phyloP scores from a whole-genome alignment of 2,797 vertebrate species.

The Notamacropus eugenii region DNA sequence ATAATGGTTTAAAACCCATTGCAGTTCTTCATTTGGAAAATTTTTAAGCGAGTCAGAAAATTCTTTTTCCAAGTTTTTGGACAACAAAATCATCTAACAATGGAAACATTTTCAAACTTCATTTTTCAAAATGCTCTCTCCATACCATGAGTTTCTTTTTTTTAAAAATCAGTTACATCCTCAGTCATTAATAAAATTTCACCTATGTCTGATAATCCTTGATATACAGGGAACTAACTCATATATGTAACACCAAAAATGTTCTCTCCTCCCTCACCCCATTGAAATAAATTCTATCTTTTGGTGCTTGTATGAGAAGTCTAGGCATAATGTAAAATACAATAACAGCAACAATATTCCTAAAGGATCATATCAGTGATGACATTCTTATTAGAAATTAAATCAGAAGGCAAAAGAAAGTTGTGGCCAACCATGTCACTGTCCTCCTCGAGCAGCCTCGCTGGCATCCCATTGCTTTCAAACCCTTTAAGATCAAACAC shows the following conservation, averaged over 20 bases:
- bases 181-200: background rate
- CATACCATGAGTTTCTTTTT: background rate
- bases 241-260: background rate
- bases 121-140: background rate
- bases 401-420: background rate
- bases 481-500: background rate
- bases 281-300: background rate
- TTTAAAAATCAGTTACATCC: background rate
- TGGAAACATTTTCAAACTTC: background rate
- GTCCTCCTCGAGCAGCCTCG: background rate
- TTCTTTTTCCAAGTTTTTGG: background rate
- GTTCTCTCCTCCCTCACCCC: background rate
- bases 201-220: background rate
- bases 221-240: background rate
- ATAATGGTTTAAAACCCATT: background rate
- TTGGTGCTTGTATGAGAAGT: background rate
- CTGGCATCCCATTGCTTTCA: background rate
- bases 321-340: too few species aligned
- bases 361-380: background rate
- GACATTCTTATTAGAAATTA: background rate
- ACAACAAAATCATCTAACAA: background rate
- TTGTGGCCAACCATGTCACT: background rate
- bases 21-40: background rate
- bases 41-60: background rate
- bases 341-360: too few species aligned